Evolutionary conservation across 2,797 vertebrate genomes (phyloP).

Genomic region (Intellagama lesueurii): DNA sequence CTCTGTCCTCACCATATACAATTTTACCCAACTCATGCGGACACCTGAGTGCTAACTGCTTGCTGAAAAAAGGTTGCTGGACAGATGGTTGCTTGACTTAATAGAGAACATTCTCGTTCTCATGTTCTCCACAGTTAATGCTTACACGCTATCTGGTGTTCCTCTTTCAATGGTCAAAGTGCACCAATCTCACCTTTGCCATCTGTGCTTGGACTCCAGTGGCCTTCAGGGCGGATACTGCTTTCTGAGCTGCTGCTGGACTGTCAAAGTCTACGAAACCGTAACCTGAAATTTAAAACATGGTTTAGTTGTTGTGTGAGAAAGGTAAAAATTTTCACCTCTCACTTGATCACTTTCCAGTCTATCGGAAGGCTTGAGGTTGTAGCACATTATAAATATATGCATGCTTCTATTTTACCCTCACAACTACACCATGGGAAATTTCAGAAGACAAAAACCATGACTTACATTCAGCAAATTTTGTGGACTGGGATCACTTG

Average conservation of each 20-base stretch:
- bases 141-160: background rate
- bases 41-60: background rate
- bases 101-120: background rate
- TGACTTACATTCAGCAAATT: background rate
- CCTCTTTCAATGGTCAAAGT: background rate
- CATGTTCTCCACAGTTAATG: background rate
- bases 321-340: background rate
- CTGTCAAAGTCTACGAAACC: slow-evolving; percentile 99
- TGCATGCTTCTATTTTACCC: background rate
- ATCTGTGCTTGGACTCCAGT: slow-evolving; percentile 97
- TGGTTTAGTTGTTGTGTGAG: background rate
- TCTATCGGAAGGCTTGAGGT: background rate
- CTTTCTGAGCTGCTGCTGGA: slow-evolving; percentile 96
- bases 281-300: slow-evolving; percentile 86
- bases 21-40: background rate
- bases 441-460: background rate
- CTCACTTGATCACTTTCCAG: background rate
- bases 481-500: background rate
- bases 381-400: background rate
- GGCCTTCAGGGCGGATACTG: slow-evolving; percentile 94
- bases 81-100: background rate
- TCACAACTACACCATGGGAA: background rate
- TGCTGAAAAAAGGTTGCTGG: background rate
- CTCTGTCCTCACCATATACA: background rate
- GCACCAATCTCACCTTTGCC: slow-evolving; percentile 92